A percentile compares a stretch with the other conserved stretches of the same genome.
Evolutionary conservation across 2,888 invertebrate genomes (phyloP).

Genomic region (Lepetodrilus schrolli): DNA sequence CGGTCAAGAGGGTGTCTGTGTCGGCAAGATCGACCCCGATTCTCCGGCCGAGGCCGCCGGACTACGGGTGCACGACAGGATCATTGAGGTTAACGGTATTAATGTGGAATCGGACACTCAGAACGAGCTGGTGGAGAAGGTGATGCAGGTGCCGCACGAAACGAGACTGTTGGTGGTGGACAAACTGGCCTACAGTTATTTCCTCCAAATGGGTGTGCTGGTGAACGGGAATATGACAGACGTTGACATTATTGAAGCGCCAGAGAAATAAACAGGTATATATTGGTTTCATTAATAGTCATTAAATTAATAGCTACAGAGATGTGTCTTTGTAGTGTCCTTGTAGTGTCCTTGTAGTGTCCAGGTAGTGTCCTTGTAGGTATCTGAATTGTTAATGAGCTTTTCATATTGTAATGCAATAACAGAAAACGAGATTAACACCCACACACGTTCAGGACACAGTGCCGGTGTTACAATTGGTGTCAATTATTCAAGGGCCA

Average conservation of each 20-base stretch:
- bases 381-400: too few relatives aligned
- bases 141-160: constrained; percentile 88
- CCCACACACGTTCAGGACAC: too few relatives aligned
- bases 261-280: background rate
- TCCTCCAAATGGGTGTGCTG: constrained; percentile 65
- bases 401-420: too few relatives aligned
- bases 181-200: constrained; percentile 83
- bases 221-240: constrained; percentile 1
- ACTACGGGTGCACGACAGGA: constrained; percentile 87
- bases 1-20: constrained; percentile 95
- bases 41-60: constrained; percentile 80
- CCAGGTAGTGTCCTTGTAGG: too few relatives aligned
- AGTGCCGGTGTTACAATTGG: too few relatives aligned
- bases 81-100: constrained; percentile 87
- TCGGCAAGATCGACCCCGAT: constrained; percentile 90
- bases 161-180: constrained; percentile 91
- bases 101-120: constrained; percentile 92
- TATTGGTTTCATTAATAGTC: background rate
- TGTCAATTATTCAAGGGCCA: too few relatives aligned
- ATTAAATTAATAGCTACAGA: too few relatives aligned
- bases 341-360: too few relatives aligned
- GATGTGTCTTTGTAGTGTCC: too few relatives aligned
- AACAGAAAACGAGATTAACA: too few relatives aligned
- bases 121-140: constrained; percentile 91
- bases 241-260: background rate